phyloP scores from a whole-genome alignment of 1,140 invertebrate species.

The Micrasema minimum region DNA sequence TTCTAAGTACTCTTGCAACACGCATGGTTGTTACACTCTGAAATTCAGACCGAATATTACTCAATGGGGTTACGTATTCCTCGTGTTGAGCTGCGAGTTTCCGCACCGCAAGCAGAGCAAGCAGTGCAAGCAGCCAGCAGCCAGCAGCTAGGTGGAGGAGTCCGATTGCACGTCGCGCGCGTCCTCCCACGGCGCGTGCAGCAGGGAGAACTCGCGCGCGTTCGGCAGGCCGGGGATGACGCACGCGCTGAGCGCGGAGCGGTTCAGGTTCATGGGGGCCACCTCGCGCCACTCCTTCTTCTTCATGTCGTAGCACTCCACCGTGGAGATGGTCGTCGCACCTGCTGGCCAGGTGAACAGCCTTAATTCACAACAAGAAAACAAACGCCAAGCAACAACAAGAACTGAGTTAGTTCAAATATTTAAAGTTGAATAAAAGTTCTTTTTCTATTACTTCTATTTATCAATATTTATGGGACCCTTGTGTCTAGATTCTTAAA shows the following conservation, averaged over 20 bases:
- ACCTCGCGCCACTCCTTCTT: slow-evolving; percentile 9
- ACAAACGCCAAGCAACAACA: no score
- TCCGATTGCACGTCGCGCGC: not conserved
- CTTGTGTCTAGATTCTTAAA: no score
- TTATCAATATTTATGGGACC: no score
- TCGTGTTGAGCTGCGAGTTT: not conserved
- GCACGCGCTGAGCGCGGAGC: slow-evolving; percentile 88
- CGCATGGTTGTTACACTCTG: not conserved
- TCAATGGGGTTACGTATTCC: not conserved
- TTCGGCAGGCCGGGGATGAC: slow-evolving; percentile 76
- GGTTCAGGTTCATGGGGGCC: slow-evolving; percentile 81
- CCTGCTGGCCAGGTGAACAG: no score
- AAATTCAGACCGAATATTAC: not conserved
- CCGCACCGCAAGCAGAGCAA: no score
- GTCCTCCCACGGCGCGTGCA: not conserved
- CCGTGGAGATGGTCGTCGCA: slow-evolving; percentile 83
- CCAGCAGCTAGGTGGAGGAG: not conserved
- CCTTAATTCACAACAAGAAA: no score
- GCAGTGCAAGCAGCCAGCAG: not conserved
- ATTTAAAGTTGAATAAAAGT: no score
- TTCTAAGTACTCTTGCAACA: not conserved
- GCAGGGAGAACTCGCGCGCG: slow-evolving; percentile 13
- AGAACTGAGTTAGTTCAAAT: no score
- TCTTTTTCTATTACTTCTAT: no score
- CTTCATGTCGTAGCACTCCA: slow-evolving; percentile 83